Base-by-base conservation (phyloP, 2,888 invertebrate genomes). In the Andrena flavipes region DNA sequence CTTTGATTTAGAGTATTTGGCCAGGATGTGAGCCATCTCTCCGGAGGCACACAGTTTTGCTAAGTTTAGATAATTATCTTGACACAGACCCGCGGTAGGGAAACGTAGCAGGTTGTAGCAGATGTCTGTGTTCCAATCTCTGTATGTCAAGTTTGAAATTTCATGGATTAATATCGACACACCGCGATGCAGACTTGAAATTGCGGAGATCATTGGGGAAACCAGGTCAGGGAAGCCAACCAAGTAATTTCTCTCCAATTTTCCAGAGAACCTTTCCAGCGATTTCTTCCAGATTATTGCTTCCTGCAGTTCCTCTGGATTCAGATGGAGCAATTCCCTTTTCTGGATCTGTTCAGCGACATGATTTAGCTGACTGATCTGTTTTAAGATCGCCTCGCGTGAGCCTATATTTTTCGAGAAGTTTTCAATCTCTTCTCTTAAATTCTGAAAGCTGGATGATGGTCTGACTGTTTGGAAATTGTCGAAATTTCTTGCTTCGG, bases 151-250 rank as follows among this genome's bases (percentile, higher is more conserved):
- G 92, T 1, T 95, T 89, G 76, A 95, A 86, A 96, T 92, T 63
- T 96, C 92, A 71, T 95, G 95, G 64, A 95, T 95, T 26, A 97
- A 90, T 16, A 95, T 92, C 59, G 95, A 95, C 29, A 96, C 94
- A 2, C 97, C 97, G 84, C 96, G 96, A 1, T 95, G 94, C 79
- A 97, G 95, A 94, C 97, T 96, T 0, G 96, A 95, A 7, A 97
- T 92, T 0, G 97, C 96, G 74, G 95, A 95, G 67, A 97, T 94
- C 23, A 98, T 94, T 0, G 98, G 97, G 80, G 96, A 95, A 0
- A 97, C 95, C 70, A 98, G 94, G 92, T 98, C 98, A 0, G 97
- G 97, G 91, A 97, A 98, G n/a, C 96, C 96, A 2, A 95, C 94
- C 0, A 95, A 94, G 91, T 96, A 97, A 0, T 93, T 93, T 2